phyloP scores from a whole-genome alignment of 2,888 invertebrate genomes.

The Harpagoxenus sublaevis region DNA sequence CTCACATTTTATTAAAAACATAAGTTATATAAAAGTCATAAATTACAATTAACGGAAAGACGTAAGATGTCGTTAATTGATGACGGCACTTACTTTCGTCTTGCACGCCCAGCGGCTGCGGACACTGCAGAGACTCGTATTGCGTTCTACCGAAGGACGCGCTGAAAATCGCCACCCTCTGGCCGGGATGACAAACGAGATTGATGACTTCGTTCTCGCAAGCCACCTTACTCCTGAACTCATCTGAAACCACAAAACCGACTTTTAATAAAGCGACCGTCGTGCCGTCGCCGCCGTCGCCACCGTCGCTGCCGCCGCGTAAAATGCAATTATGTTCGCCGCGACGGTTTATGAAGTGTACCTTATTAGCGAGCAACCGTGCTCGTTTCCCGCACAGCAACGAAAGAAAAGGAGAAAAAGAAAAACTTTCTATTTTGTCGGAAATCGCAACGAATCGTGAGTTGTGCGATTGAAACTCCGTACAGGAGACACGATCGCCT shows the following conservation, averaged over 20 bases:
- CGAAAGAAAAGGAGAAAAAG: not conserved
- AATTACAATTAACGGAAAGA: not conserved
- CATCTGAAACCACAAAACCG: slow-evolving; percentile 89
- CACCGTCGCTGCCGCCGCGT: not conserved
- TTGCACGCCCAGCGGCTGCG: slow-evolving; percentile 94
- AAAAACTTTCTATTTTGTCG: not conserved
- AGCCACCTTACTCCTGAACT: slow-evolving; percentile 97
- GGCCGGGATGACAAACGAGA: slow-evolving; percentile 95
- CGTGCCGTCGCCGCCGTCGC: too few relatives aligned
- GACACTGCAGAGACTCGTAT: slow-evolving; percentile 95
- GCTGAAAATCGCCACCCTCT: slow-evolving; percentile 96
- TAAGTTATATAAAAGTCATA: not conserved
- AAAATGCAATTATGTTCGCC: slow-evolving; percentile 13
- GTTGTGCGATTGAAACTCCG: slow-evolving; percentile 28
- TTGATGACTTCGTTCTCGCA: slow-evolving; percentile 97
- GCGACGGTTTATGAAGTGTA: slow-evolving; percentile 2
- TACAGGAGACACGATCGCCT: slow-evolving; percentile 16
- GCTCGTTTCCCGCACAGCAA: not conserved
- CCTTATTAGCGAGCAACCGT: slow-evolving; percentile 21
- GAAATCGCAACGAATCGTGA: slow-evolving; percentile 1
- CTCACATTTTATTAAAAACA: too few relatives aligned
- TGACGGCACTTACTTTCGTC: slow-evolving; percentile 93
- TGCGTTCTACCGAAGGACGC: slow-evolving; percentile 96
- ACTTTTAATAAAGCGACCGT: slow-evolving; percentile 34
- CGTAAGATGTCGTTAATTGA: not conserved